These are phyloP conservation scores for Engraulis encrasicolus DNA, from an alignment of 2,113 vertebrate species.

Conservation along the genomic window DNA sequence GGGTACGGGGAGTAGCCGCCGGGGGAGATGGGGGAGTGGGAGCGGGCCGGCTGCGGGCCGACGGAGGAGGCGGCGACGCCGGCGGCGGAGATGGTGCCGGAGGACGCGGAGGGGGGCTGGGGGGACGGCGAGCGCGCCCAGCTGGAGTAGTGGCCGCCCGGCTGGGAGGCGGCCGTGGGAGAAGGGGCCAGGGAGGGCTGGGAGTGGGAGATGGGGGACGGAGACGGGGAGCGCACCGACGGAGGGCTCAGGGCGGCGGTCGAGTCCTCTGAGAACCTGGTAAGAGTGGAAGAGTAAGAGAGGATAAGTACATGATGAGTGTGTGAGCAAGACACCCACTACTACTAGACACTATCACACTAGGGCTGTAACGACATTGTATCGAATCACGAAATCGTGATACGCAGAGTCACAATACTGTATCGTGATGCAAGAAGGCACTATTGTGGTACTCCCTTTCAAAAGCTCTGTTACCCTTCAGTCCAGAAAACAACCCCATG, in stretches of 20 bases:
- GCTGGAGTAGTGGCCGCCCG: slow-evolving; percentile 65
- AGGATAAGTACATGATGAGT: no score
- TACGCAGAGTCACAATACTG: no score
- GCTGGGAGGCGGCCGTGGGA: slow-evolving; percentile 69
- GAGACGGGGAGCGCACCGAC: slow-evolving; percentile 75
- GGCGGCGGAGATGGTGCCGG: no score
- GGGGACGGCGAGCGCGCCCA: slow-evolving; percentile 77
- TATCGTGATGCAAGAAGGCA: no score
- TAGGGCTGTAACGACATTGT: no score
- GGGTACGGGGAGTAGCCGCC: slow-evolving; percentile 81
- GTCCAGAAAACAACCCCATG: no score
- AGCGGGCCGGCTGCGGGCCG: slow-evolving; percentile 53
- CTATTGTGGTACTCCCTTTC: no score
- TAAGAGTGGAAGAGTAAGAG: slow-evolving; percentile 24
- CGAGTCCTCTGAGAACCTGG: slow-evolving; percentile 85
- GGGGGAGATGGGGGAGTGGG: slow-evolving; percentile 79
- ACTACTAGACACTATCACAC: no score
- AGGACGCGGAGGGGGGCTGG: slow-evolving; percentile 72
- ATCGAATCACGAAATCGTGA: no score
- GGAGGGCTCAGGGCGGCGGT: slow-evolving; percentile 82
- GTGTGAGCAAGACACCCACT: no score
- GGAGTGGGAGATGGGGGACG: slow-evolving; percentile 74
- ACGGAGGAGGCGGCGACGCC: slow-evolving; percentile 70
- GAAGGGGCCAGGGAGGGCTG: slow-evolving; percentile 77
- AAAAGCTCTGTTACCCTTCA: no score